These are phyloP conservation scores for Eueides isabella DNA, from an alignment of 1,140 invertebrate genomes.

Conservation along the genomic window DNA sequence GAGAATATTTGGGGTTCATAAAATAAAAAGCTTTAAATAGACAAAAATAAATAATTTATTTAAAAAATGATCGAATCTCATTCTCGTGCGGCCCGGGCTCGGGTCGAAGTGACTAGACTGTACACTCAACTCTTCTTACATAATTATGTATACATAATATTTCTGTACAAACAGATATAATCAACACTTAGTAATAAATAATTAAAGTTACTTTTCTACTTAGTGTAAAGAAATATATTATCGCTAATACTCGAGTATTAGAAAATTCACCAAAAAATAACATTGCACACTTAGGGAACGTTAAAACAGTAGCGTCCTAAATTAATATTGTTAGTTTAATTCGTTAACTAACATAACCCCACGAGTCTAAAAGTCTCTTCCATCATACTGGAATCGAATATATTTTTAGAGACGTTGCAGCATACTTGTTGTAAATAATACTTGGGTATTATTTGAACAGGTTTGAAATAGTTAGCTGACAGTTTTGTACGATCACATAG, in stretches of 20 bases:
- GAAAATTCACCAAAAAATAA: conserved; percentile 77
- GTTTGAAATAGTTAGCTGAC: background rate
- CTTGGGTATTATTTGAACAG: conserved; percentile 28
- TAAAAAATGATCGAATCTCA: conserved; percentile 68
- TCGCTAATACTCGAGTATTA: conserved; percentile 82
- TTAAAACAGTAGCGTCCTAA: conserved; percentile 60
- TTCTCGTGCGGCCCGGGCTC: conserved; percentile 74
- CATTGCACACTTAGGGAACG: conserved; percentile 70
- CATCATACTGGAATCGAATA: conserved; percentile 3
- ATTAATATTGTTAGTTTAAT: conserved; percentile 77
- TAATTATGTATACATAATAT: conserved; percentile 74
- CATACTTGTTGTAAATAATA: conserved; percentile 31
- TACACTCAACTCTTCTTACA: conserved; percentile 78
- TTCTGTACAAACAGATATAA: conserved; percentile 78
- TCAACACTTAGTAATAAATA: conserved; percentile 77
- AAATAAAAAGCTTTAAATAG: conserved; percentile 56
- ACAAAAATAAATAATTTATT: conserved; percentile 80
- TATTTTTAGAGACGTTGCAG: conserved; percentile 13
- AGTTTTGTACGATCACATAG: background rate
- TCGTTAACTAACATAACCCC: conserved; percentile 54
- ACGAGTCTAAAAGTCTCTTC: conserved; percentile 45
- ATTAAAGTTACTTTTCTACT: conserved; percentile 71
- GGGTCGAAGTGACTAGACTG: conserved; percentile 78
- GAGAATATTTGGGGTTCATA: too few species aligned
- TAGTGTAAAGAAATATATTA: conserved; percentile 73